phyloP scores from a whole-genome alignment of 2,113 vertebrate species.

The Gasterosteus aculeatus region DNA sequence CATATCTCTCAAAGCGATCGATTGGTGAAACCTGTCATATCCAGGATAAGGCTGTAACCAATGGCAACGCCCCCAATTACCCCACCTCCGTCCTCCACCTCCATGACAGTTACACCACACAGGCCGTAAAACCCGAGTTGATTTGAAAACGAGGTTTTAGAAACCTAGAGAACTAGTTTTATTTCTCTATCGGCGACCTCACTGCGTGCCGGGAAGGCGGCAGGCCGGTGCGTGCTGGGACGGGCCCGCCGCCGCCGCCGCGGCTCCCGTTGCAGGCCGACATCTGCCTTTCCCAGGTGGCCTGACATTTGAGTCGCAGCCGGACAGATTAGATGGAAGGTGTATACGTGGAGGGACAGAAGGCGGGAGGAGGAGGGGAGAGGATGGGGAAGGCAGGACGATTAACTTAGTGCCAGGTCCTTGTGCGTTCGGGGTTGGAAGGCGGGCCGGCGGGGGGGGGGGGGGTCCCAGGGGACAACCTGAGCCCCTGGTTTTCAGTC shows the following conservation, averaged over 20 bases:
- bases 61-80: background rate
- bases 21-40: slow-evolving; percentile 17
- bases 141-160: no score
- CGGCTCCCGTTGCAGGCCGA: slow-evolving; percentile 88
- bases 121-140: background rate
- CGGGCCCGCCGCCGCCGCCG: slow-evolving; percentile 54
- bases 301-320: slow-evolving; percentile 94
- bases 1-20: slow-evolving; percentile 11
- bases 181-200: no score
- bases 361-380: slow-evolving; percentile 72
- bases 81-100: background rate
- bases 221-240: slow-evolving; percentile 52
- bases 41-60: slow-evolving; percentile 4
- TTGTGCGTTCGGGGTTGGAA: slow-evolving; percentile 82
- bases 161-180: no score
- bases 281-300: slow-evolving; percentile 98
- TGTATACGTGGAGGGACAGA: slow-evolving; percentile 83
- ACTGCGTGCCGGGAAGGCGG: no score
- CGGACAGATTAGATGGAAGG: slow-evolving; percentile 89
- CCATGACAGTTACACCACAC: background rate
- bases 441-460: slow-evolving; percentile 11
- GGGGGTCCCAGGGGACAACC: slow-evolving; percentile 86
- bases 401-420: slow-evolving; percentile 86
- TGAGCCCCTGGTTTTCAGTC: slow-evolving; percentile 89
- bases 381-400: slow-evolving; percentile 72